Conservation (phyloP, 2,888 invertebrate genomes). For the Anoplius nigerrimus region DNA sequence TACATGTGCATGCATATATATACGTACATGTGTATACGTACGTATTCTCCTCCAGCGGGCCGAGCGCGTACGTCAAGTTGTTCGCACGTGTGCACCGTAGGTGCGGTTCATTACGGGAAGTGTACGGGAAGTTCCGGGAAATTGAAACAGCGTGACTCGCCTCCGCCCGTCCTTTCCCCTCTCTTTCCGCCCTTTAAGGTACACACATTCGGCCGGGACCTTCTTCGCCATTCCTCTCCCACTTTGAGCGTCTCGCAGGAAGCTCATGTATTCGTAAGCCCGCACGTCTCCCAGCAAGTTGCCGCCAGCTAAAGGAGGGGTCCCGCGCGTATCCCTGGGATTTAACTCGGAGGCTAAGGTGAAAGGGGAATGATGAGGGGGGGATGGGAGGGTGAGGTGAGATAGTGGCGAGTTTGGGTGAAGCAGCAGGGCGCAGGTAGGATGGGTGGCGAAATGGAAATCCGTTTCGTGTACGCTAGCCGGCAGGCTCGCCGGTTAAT, state of each 20-base stretch:
- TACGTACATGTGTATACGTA: not conserved
- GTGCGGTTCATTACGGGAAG: constrained; percentile 53
- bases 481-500: constrained; percentile 9
- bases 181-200: constrained; percentile 14
- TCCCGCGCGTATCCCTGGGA: constrained; percentile 29
- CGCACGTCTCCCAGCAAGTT: constrained; percentile 20
- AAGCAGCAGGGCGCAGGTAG: not conserved
- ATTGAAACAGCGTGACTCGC: constrained; percentile 43
- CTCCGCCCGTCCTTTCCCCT: not conserved
- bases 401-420: not conserved
- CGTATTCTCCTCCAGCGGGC: no score
- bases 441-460: constrained; percentile 33
- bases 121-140: constrained; percentile 52
- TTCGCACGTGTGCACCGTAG: constrained; percentile 17
- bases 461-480: constrained; percentile 3
- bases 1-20: not conserved
- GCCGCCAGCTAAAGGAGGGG: constrained; percentile 14
- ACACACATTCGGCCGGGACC: not conserved
- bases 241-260: not conserved
- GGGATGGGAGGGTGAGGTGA: constrained; percentile 9
- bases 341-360: constrained; percentile 17
- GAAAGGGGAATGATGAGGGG: not conserved
- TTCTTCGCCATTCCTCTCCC: not conserved
- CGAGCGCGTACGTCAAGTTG: not conserved
- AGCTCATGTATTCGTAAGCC: not conserved